Percentiles rank a stretch among this genome's conserved stretches.
Conservation (phyloP, 2,888 invertebrate species). For the Drosophila neutralis region DNA sequence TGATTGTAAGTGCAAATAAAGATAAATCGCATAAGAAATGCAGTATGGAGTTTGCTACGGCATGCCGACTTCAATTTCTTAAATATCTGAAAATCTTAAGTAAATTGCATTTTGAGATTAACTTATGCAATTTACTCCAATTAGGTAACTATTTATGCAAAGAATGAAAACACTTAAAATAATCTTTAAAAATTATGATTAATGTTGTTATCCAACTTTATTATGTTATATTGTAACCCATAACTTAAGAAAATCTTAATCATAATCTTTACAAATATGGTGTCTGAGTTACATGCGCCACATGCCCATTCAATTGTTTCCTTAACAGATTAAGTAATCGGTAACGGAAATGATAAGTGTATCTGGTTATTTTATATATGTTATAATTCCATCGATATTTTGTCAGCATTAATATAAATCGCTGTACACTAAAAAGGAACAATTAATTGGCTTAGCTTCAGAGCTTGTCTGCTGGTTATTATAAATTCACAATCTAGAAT, state of each 20-base stretch:
- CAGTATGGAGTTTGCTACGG: background rate
- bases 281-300: background rate
- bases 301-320: background rate
- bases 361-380: background rate
- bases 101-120: background rate
- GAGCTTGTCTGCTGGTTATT: background rate
- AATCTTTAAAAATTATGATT: background rate
- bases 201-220: background rate
- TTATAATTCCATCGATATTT: background rate
- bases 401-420: background rate
- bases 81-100: background rate
- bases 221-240: background rate
- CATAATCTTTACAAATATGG: background rate
- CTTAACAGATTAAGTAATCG: background rate
- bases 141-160: background rate
- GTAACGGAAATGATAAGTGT: background rate
- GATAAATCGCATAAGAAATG: slow-evolving; percentile 15
- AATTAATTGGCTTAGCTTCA: background rate
- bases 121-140: slow-evolving; percentile 2
- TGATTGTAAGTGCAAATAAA: slow-evolving; percentile 11
- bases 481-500: background rate
- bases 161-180: background rate
- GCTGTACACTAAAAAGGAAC: background rate
- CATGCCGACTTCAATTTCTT: background rate
- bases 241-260: background rate